Base-by-base conservation (phyloP, 2,888 invertebrate species). In the Apotomis betuletana region DNA sequence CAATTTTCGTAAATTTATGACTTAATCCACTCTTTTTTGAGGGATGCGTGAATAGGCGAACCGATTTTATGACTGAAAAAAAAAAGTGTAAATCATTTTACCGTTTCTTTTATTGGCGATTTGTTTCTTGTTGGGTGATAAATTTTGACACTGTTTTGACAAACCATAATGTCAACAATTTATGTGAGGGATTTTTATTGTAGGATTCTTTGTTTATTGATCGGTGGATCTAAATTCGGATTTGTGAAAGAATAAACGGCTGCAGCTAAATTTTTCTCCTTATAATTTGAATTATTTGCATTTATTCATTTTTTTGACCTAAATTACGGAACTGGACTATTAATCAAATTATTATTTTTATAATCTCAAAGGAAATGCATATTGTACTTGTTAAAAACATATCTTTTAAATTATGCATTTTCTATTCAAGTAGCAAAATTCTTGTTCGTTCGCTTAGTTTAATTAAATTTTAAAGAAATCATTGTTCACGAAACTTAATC, bases 1-100 rank as follows among this genome's bases (percentile, higher is more conserved):
- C 91, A 84, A 91, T 91, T 91, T 89, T 88, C 87, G 85, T 83
- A 90, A 90, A 92, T 86, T 90, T 91, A 92, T 91, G 89, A 88
- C 92, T 91, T 89, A 91, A 92, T 92, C 82, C 80, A 73, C 77
- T 73, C 74, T 75, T 72, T 64, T 58, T 64, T 61, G 67, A 61
- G 70, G 74, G 75, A 72, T 63, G 77, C 78, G 76, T 74, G 74
- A 74, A 75, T 76, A 75, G 74, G 75, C 70, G 77, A 74, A 74
- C 74, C 69, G 77, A 78, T 78, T 82, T 71, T 83, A 84, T 76
- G 76, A 74, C 75, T 74, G 59, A 79, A 80, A 81, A 79, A 27
- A 27, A 69, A 63, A 63, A 54, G 75, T 72, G 79, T 84, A 85
- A 85, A 88, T 88, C 86, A 88, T 82, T 81, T 76, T 77, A 73